A percentile compares a stretch with the other conserved stretches of the same genome.
Evolutionary conservation across 2,888 invertebrate species (phyloP).

Genomic region (Podotricha telesiphe): DNA sequence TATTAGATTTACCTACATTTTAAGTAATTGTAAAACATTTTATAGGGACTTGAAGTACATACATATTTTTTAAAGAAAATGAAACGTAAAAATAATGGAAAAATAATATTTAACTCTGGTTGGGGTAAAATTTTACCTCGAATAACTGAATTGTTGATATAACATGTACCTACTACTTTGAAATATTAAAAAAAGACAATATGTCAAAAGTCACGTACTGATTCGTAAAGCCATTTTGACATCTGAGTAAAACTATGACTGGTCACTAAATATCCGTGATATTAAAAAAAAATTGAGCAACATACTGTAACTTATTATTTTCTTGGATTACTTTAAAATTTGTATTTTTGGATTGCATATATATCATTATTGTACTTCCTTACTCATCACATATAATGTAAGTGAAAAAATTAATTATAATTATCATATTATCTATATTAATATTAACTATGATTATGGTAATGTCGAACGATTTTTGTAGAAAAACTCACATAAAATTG

Average conservation of each 20-base stretch:
- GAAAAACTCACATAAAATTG: background rate
- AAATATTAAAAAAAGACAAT: background rate
- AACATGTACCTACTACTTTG: background rate
- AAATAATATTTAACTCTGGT: too few relatives aligned
- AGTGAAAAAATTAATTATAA: too few relatives aligned
- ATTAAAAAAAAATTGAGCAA: background rate
- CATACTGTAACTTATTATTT: too few relatives aligned
- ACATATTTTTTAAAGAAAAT: too few relatives aligned
- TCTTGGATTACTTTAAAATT: too few relatives aligned
- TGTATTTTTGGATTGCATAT: background rate
- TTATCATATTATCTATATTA: background rate
- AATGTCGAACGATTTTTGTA: background rate
- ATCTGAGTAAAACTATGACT: background rate
- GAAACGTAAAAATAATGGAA: too few relatives aligned
- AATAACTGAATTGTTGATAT: slow-evolving; percentile 11
- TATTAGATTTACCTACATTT: too few relatives aligned
- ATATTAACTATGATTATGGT: background rate
- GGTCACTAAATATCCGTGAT: background rate
- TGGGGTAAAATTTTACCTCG: background rate
- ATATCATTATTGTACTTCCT: too few relatives aligned
- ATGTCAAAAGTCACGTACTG: background rate
- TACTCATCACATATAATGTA: too few relatives aligned
- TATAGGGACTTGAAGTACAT: too few relatives aligned
- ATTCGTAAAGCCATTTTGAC: slow-evolving; percentile 8
- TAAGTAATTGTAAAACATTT: too few relatives aligned